Conservation (phyloP, 2,113 vertebrate genomes). For the Chaetodon trifascialis region DNA sequence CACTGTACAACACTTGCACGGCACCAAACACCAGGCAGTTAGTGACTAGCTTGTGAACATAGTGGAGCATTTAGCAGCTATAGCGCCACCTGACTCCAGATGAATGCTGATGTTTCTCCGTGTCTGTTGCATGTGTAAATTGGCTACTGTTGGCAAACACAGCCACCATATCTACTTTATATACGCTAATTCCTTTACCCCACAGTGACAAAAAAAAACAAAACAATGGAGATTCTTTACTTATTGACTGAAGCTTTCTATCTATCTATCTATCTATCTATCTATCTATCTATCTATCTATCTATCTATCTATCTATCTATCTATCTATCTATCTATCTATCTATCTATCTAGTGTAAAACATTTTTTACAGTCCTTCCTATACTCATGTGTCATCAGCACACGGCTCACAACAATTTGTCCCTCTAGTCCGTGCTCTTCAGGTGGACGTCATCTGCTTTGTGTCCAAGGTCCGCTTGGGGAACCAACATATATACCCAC, state of each 20-base stretch:
- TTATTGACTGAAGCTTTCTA: slow-evolving; percentile 5
- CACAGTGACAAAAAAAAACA: not conserved
- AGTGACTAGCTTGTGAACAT: not conserved
- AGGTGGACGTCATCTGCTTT: slow-evolving; percentile 10
- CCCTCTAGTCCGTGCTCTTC: slow-evolving; percentile 6
- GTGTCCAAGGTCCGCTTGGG: not conserved
- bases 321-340: too few relatives aligned
- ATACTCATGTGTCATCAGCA: too few relatives aligned
- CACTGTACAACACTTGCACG: not conserved
- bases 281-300: too few relatives aligned
- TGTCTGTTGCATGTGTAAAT: not conserved
- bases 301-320: too few relatives aligned
- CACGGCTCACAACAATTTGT: slow-evolving; percentile 48
- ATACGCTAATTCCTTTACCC: not conserved
- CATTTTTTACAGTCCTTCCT: too few relatives aligned
- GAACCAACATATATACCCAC: slow-evolving; percentile 1
- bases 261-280: too few relatives aligned
- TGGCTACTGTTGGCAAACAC: not conserved
- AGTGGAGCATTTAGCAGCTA: not conserved
- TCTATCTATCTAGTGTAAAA: too few relatives aligned
- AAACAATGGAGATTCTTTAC: not conserved
- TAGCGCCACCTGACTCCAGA: not conserved
- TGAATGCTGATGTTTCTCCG: not conserved
- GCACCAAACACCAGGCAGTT: not conserved
- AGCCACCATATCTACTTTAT: not conserved